Base-by-base conservation (phyloP, 2,888 invertebrate species). In the Hermodice carunculata region DNA sequence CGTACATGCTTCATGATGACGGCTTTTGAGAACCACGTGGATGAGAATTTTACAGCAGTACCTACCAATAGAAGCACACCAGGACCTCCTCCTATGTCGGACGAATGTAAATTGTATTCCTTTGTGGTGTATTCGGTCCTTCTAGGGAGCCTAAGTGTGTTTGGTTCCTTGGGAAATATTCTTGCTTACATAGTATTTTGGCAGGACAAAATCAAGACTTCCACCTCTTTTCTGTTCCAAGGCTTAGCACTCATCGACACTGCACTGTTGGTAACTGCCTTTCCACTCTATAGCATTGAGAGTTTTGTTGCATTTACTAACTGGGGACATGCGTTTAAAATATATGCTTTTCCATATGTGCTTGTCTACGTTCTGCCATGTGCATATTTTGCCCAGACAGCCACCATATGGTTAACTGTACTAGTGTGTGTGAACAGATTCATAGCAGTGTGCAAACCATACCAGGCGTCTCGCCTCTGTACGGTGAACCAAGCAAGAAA, bases 321-420 rank as follows among this genome's bases (percentile, higher is more conserved):
- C n/a, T n/a, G 65, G 14, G 6, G 57, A 32, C 46, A 52, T 34
- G 24, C 44, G 22, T 28, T 44, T 19, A 61, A 58, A 43, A n/a
- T 31, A 8, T 1, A 6, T 14, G 14, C 43, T 22, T 42, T 54
- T n/a, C 62, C 65, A 22, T 56, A 62, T 32, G 57, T 71, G 11
- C 64, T 64, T 14, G 69, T 70, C 19, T 65, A 61, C 57, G 54
- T 69, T 31, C 56, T 68, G 17, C 74, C 73, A 3, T 42, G 57
- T 43, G 65, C 67, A 0, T 63, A 40, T 22, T 46, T 65, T 19
- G 58, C 69, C n/a, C 71, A 71, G 43, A 67, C 71, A 3, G 67
- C 73, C n/a, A 67, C 73, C 14, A 63, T 73, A 37, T 73, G 73
- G 73, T 49, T 69, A 42, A 69, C 69, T 19, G 73, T 73, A 1